These are phyloP conservation scores for Sandelia bainsii DNA, from an alignment of 2,797 vertebrate species.

Conservation along the genomic window DNA sequence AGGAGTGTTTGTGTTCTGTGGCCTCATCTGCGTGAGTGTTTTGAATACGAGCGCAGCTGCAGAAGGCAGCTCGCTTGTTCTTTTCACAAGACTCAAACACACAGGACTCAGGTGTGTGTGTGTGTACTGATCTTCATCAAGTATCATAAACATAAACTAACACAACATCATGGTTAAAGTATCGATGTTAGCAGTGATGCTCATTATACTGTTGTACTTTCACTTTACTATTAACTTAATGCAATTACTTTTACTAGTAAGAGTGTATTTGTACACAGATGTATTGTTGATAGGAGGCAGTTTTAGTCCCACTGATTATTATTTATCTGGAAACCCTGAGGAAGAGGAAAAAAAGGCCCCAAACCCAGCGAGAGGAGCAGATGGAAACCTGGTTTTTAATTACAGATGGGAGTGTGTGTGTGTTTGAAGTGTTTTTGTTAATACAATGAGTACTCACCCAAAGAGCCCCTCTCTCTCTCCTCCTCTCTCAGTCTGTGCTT, in stretches of 20 bases:
- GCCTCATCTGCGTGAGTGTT: slow-evolving; percentile 18
- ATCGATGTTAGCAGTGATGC: no score
- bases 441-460: slow-evolving; percentile 74
- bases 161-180: no score
- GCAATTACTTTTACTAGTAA: no score
- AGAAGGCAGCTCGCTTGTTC: slow-evolving; percentile 9
- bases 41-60: slow-evolving; percentile 36
- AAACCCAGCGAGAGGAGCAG: neutral
- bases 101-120: slow-evolving; percentile 2
- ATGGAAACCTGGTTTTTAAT: slow-evolving; percentile 53
- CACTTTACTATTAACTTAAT: no score
- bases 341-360: neutral
- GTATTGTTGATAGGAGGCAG: no score
- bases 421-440: slow-evolving; percentile 64
- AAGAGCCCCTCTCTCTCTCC: slow-evolving; percentile 52
- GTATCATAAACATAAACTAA: no score
- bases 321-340: no score
- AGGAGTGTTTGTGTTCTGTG: neutral
- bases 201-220: no score
- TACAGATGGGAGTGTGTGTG: slow-evolving; percentile 40
- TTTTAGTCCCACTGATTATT: no score
- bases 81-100: slow-evolving; percentile 4
- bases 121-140: no score
- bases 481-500: neutral
- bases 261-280: no score